Conservation (phyloP, 1,140 invertebrate genomes). For the Hyles euphorbiae region DNA sequence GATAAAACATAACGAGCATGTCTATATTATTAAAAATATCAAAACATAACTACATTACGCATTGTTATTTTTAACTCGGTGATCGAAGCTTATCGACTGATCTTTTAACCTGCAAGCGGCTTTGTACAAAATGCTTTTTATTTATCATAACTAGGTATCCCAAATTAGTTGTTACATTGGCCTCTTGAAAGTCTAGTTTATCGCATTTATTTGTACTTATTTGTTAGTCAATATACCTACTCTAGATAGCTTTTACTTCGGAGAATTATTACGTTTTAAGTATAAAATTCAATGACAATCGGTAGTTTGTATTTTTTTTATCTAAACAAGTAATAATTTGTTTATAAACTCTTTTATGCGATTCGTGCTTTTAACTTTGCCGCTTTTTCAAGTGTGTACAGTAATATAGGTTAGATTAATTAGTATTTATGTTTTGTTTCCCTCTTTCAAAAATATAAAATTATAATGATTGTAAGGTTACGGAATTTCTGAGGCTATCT, state of each 20-base stretch:
- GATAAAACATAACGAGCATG: constrained; percentile 4
- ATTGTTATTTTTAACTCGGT: constrained; percentile 42
- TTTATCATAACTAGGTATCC: constrained; percentile 17
- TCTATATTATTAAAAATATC: constrained; percentile 10
- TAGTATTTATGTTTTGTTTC: no score
- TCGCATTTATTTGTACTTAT: not conserved
- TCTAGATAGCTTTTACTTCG: not conserved
- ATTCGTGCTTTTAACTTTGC: no score
- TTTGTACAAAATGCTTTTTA: constrained; percentile 26
- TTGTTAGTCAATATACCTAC: not conserved
- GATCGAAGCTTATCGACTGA: constrained; percentile 44
- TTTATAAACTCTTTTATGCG: no score
- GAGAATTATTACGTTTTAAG: no score
- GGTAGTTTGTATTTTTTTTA: no score
- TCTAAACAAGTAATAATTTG: no score
- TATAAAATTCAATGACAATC: no score
- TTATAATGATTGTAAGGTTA: no score
- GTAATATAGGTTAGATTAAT: no score
- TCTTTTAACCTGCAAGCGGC: constrained; percentile 40
- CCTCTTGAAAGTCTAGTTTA: constrained; percentile 4
- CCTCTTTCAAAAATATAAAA: no score
- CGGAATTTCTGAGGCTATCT: not conserved
- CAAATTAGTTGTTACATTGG: constrained; percentile 21
- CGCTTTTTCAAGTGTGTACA: no score
- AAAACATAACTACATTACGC: constrained; percentile 35